These are phyloP conservation scores for Pygoscelis antarcticus DNA, from an alignment of 2,113 vertebrate species.

Conservation along the genomic window DNA sequence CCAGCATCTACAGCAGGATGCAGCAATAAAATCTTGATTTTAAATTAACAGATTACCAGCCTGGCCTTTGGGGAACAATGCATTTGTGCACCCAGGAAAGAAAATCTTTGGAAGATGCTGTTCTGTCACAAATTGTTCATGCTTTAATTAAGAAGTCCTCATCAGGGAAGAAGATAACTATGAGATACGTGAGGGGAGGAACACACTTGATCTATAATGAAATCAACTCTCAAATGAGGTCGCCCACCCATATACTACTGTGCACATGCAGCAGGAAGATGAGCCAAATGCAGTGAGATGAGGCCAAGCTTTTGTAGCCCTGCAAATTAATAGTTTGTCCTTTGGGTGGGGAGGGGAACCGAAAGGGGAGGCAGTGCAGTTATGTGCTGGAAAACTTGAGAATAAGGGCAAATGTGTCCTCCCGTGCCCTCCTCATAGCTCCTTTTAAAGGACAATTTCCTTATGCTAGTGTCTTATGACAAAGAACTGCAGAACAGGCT, in stretches of 20 bases:
- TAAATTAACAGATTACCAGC: neutral
- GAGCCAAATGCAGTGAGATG: neutral
- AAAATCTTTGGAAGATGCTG: neutral
- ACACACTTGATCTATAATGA: conserved; percentile 37
- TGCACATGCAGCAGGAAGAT: neutral
- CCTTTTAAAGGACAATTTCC: neutral
- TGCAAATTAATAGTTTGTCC: neutral
- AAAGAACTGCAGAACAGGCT: neutral
- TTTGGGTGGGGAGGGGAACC: neutral
- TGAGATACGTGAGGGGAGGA: neutral
- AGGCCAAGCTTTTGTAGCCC: neutral
- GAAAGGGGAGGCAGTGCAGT: neutral
- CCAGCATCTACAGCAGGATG: neutral
- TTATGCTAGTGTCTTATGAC: neutral
- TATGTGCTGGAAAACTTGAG: neutral
- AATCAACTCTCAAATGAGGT: conserved; percentile 50
- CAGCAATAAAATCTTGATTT: neutral
- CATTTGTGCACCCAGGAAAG: neutral
- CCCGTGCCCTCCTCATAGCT: neutral
- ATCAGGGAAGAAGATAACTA: conserved; percentile 1
- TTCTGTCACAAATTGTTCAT: neutral
- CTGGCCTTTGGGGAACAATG: neutral
- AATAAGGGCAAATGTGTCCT: neutral
- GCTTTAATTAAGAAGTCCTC: conserved; percentile 49
- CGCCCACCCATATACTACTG: conserved; percentile 1